Conservation (phyloP, 1,140 invertebrate species). For the Rhagoletis pomonella region DNA sequence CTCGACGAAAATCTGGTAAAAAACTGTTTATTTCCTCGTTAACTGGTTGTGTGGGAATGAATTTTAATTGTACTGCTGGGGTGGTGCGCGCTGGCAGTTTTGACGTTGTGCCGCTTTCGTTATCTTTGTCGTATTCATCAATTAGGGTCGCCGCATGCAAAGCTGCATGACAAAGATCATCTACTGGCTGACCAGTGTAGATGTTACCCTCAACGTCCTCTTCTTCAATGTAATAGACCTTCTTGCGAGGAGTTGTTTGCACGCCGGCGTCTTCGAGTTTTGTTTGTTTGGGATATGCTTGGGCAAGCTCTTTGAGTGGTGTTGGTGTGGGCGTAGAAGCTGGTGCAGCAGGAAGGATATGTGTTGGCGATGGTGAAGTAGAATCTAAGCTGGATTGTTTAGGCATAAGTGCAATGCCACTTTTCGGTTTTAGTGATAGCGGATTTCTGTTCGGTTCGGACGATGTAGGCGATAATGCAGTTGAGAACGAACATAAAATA, state of each 20-base stretch:
- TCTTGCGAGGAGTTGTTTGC: constrained; percentile 60
- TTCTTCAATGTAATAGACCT: constrained; percentile 57
- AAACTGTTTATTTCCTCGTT: constrained; percentile 65
- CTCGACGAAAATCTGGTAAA: constrained; percentile 66
- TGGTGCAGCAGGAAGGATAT: constrained; percentile 54
- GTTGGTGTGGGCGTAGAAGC: constrained; percentile 50
- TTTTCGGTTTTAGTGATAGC: constrained; percentile 63
- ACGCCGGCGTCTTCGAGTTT: constrained; percentile 60
- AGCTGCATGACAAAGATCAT: constrained; percentile 60
- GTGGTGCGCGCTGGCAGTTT: not conserved
- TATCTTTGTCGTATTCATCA: constrained; percentile 32
- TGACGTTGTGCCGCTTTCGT: not conserved
- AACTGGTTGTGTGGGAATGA: constrained; percentile 60
- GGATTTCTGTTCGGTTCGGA: constrained; percentile 64
- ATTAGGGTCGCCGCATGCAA: constrained; percentile 38
- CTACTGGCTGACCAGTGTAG: constrained; percentile 62
- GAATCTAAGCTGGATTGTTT: constrained; percentile 38
- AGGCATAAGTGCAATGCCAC: constrained; percentile 60
- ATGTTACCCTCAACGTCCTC: not conserved
- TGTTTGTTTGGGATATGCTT: constrained; percentile 53
- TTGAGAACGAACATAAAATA: not conserved
- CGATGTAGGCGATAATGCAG: constrained; percentile 4
- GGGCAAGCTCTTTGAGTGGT: constrained; percentile 25
- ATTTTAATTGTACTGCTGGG: constrained; percentile 58
- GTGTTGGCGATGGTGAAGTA: constrained; percentile 59